These are phyloP conservation scores for Ophiothrix spiculata DNA, from an alignment of 35 echinoderm and acorn worm genomes.

Conservation along the genomic window DNA sequence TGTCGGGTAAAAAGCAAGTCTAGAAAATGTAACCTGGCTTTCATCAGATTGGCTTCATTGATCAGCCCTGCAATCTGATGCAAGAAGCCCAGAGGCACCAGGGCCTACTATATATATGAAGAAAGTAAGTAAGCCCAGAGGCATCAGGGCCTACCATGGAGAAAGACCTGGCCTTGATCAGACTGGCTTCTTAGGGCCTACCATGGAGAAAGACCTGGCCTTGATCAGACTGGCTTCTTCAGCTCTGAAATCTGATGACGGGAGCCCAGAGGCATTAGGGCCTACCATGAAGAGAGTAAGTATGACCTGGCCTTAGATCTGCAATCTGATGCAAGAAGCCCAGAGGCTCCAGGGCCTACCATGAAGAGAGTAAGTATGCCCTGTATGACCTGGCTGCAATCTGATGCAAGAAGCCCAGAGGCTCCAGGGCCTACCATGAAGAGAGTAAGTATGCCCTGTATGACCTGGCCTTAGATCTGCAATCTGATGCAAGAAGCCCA, in stretches of 20 bases:
- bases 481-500: neutral
- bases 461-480: neutral
- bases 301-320: no score
- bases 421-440: conserved; percentile 17
- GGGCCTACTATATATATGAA: neutral
- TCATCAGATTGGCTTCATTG: neutral
- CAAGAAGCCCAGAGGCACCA: neutral
- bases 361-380: conserved; percentile 13
- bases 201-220: conserved; percentile 51
- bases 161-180: conserved; percentile 67
- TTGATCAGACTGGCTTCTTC: conserved; percentile 53
- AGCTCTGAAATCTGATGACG: conserved; percentile 16
- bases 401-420: neutral
- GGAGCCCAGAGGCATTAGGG: neutral
- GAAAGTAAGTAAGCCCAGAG: neutral
- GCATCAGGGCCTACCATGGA: conserved; percentile 54
- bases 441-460: neutral
- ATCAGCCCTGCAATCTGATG: neutral
- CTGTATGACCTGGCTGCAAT: neutral
- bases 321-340: neutral
- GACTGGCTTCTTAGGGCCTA: conserved; percentile 61
- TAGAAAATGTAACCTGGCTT: neutral
- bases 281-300: conserved; percentile 24
- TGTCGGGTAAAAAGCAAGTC: neutral
- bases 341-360: neutral